Base-by-base conservation (phyloP, 2,888 invertebrate species). In the Boloria selene region DNA sequence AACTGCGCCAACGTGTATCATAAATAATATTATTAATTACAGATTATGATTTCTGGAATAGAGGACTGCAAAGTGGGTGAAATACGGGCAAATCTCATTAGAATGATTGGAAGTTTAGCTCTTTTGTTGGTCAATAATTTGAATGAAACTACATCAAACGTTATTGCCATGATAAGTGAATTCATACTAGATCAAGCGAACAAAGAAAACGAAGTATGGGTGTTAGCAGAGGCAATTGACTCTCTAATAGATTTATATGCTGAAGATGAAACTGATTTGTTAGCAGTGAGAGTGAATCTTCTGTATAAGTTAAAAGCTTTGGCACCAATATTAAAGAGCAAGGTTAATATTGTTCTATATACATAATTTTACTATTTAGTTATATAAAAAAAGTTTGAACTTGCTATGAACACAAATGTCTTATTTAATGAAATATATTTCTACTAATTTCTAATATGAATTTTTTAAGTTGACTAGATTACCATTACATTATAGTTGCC, bases 231-330 rank as follows among this genome's bases (percentile, higher is more conserved):
- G 87, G 94, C 95, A 4, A 80, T 96, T 49, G 96, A 96, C 78
- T 94, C 95, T 0, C 78, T 96, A 31, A 95, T 96, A 84, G 96
- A 96, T 79, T 93, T 96, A 73, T 96, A 95, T 83, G 93, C 95
- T 0, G 96, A 96, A 77, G 96, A 96, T 77, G 95, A 95, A 77
- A 94, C 95, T 64, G 95, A 96, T 79, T 77, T 79, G 18, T 84
- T 96, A 66, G 94, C 95, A 0, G 87, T 87, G 68, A 94, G 95
- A 78, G 90, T 96, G 16, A 92, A 93, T 71, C 88, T 96, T 59
- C 91, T 94, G 2, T 93, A 93, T n/a, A 94, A 93, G 76, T 83
- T 96, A 16, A 85, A 89, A 45, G 78, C 84, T 14, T 74, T 96
- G 26, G 86, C 93, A 44, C 95, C 95, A 38, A 82, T 90, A 65